Evolutionary conservation across 2,113 vertebrate species (phyloP).

Genomic region (Hemiprocne comata): DNA sequence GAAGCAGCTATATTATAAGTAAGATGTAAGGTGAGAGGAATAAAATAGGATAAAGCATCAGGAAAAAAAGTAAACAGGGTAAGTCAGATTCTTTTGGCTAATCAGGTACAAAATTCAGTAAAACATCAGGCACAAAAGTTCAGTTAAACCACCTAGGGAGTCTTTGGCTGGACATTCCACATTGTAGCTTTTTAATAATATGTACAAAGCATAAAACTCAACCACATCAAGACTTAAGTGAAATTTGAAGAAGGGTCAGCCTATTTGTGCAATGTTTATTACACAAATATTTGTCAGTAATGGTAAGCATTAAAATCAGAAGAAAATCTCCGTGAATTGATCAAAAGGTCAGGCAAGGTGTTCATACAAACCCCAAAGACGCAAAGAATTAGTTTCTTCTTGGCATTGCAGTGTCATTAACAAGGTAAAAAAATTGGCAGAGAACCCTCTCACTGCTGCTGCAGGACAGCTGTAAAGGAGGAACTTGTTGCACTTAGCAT

Average conservation of each 20-base stretch:
- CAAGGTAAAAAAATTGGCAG: not conserved
- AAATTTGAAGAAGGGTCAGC: not conserved
- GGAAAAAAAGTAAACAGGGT: not conserved
- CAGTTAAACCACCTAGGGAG: not conserved
- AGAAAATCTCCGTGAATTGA: not conserved
- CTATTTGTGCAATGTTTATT: not conserved
- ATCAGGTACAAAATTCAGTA: not conserved
- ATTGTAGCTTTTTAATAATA: not conserved
- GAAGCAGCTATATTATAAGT: not conserved
- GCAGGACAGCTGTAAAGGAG: not conserved
- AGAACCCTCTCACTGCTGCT: not conserved
- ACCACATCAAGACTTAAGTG: not conserved
- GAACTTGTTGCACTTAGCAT: not conserved
- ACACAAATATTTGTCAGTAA: not conserved
- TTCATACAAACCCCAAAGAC: not conserved
- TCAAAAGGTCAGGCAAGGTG: not conserved
- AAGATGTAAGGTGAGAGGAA: fast-evolving
- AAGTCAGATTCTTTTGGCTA: not conserved
- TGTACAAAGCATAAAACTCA: not conserved
- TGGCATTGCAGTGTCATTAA: not conserved
- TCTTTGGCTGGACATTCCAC: not conserved
- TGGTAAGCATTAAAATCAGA: not conserved
- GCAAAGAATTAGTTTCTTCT: not conserved
- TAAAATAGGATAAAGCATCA: not conserved
- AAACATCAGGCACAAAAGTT: not conserved